These are phyloP conservation scores for Dinoponera quadriceps DNA, from an alignment of 1,140 invertebrate genomes.

Conservation along the genomic window DNA sequence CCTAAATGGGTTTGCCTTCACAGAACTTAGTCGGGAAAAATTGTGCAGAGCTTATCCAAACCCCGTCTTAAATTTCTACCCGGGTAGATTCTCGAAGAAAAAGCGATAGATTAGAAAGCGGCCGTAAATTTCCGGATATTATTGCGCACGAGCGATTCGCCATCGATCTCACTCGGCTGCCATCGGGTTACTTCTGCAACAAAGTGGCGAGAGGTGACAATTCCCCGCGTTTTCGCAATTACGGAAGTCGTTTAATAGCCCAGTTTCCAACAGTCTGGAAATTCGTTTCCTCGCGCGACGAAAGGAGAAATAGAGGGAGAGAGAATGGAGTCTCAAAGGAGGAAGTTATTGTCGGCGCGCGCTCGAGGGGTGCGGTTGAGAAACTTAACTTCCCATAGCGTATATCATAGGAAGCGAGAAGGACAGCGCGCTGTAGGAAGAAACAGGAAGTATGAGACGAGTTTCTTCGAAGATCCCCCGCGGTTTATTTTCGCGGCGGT, in stretches of 20 bases:
- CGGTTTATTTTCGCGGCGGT: conserved; percentile 74
- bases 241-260: conserved; percentile 63
- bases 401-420: conserved; percentile 60
- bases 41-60: no score
- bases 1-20: no score
- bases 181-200: conserved; percentile 37
- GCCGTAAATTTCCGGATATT: neutral
- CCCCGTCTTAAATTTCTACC: no score
- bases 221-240: conserved; percentile 59
- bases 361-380: conserved; percentile 45
- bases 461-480: conserved; percentile 66
- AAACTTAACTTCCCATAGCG: conserved; percentile 66
- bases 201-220: conserved; percentile 57
- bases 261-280: conserved; percentile 62
- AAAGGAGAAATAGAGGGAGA: conserved; percentile 17
- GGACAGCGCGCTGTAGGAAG: conserved; percentile 29
- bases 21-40: no score
- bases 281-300: conserved; percentile 60
- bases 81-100: neutral
- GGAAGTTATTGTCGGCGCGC: conserved; percentile 57
- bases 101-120: neutral
- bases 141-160: neutral
- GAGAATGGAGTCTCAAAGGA: conserved; percentile 43
- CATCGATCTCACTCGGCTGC: conserved; percentile 26
- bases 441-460: conserved; percentile 58